Conservation (phyloP, 2,113 vertebrate genomes). For the Corythornis vintsioides region DNA sequence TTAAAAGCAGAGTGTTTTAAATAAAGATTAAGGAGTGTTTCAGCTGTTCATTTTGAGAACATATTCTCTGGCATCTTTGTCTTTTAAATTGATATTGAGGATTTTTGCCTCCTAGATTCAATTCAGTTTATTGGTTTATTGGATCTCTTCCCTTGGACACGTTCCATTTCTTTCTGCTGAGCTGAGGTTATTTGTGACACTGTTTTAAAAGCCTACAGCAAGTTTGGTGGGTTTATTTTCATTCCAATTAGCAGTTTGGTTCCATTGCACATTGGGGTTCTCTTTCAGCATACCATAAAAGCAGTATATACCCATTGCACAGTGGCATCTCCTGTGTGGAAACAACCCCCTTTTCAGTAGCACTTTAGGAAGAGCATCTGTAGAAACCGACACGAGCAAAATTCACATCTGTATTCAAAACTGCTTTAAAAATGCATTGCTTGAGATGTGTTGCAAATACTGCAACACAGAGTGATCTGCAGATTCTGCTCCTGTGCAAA, state of each 20-base stretch:
- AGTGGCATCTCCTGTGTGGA: background rate
- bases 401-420: background rate
- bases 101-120: background rate
- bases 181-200: background rate
- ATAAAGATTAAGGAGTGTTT: background rate
- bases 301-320: background rate
- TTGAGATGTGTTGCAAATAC: background rate
- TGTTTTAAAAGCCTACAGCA: background rate
- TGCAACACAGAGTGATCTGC: background rate
- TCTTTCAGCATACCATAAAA: background rate
- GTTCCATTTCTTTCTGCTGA: background rate
- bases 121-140: slow-evolving; percentile 13
- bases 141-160: background rate
- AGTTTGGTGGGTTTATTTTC: background rate
- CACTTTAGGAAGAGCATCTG: background rate
- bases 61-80: background rate
- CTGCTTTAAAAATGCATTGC: background rate
- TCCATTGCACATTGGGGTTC: background rate
- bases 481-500: background rate
- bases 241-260: background rate
- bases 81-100: background rate
- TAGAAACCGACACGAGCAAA: background rate
- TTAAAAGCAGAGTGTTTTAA: slow-evolving; percentile 2
- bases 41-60: background rate
- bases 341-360: background rate